phyloP scores from a whole-genome alignment of 1,140 invertebrate genomes.

The Euura lappo region DNA sequence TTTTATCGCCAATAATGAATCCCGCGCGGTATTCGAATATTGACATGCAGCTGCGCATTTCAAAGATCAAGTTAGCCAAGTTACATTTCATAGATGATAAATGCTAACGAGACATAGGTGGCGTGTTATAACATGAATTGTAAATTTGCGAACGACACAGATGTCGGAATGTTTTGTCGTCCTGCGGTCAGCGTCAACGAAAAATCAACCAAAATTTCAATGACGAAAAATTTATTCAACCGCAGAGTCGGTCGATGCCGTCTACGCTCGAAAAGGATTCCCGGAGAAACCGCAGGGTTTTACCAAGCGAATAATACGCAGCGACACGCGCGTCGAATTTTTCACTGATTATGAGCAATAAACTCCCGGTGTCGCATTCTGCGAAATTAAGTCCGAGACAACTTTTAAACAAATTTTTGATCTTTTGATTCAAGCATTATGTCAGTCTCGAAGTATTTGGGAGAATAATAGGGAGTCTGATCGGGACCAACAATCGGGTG shows the following conservation, averaged over 20 bases:
- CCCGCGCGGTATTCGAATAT: not conserved
- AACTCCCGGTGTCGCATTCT: no score
- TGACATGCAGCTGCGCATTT: not conserved
- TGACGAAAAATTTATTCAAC: not conserved
- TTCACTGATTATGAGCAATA: not conserved
- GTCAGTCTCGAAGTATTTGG: no score
- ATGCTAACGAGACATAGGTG: no score
- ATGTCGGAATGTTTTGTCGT: not conserved
- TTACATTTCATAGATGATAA: no score
- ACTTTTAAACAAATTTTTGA: no score
- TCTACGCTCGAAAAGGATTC: not conserved
- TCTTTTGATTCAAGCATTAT: no score
- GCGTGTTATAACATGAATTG: no score
- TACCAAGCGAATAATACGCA: not conserved
- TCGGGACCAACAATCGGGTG: no score
- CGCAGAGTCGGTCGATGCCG: not conserved
- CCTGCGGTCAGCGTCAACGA: not conserved
- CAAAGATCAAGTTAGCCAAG: no score
- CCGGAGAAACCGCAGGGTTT: not conserved
- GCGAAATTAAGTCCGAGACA: no score
- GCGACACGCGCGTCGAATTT: not conserved
- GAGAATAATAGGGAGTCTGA: no score
- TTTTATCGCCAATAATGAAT: not conserved
- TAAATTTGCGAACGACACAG: not conserved
- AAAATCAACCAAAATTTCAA: not conserved